phyloP scores from a whole-genome alignment of 2,888 invertebrate species.

The Pterostichus madidus region DNA sequence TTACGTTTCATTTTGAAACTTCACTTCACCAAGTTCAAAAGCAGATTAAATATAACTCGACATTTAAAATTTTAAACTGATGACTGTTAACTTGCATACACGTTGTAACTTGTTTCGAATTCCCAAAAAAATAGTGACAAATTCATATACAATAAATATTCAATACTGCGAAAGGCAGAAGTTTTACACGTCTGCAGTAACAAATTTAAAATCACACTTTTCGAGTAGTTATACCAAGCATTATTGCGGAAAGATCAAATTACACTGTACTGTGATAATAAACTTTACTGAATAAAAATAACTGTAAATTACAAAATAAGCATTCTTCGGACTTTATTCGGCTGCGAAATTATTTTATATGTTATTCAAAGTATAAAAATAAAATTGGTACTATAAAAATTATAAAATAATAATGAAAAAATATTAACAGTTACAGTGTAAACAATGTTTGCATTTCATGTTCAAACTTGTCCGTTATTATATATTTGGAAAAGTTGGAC shows the following conservation, averaged over 20 bases:
- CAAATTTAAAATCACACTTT: too few species aligned
- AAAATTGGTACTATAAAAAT: slow-evolving; percentile 1
- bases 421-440: slow-evolving; percentile 4
- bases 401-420: background rate
- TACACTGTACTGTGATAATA: slow-evolving; percentile 10
- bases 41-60: background rate
- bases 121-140: background rate
- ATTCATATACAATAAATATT: background rate
- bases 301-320: too few species aligned
- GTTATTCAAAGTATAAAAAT: background rate
- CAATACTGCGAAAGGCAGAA: too few species aligned
- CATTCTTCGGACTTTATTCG: background rate
- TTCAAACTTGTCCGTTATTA: slow-evolving; percentile 58
- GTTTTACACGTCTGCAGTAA: too few species aligned
- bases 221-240: background rate
- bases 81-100: slow-evolving; percentile 1
- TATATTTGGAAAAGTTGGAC: background rate
- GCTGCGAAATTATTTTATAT: background rate
- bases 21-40: background rate
- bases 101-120: slow-evolving; percentile 7
- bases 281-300: too few species aligned
- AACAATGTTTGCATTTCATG: background rate
- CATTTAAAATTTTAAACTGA: background rate
- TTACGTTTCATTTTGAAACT: slow-evolving; percentile 47
- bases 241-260: slow-evolving; percentile 3